Base-by-base conservation (phyloP, 2,888 invertebrate genomes). In the Epinotia nisella region DNA sequence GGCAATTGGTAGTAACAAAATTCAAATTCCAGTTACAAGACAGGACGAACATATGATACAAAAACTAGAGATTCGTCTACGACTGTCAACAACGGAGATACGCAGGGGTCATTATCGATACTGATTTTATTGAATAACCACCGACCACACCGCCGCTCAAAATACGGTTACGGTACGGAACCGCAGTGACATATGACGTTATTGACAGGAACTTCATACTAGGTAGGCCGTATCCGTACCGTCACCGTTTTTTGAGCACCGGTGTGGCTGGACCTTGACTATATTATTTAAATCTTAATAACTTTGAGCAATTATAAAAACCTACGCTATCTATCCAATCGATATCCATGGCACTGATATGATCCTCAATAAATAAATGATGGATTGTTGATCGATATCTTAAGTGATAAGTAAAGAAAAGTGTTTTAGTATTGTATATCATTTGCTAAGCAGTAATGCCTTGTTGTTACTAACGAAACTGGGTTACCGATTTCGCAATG, bases 241-340 rank as follows among this genome's bases (percentile, higher is more conserved):
- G n/a, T n/a, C n/a, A n/a, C n/a, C n/a, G n/a, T n/a, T n/a, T n/a
- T n/a, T n/a, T n/a, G n/a, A n/a, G n/a, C n/a, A n/a, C n/a, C n/a
- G n/a, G n/a, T n/a, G n/a, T n/a, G n/a, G n/a, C n/a, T n/a, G n/a
- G n/a, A n/a, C n/a, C n/a, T n/a, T n/a, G n/a, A n/a, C 10, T 62
- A 61, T 15, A 59, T 58, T 66, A 21, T 72, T 73, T 77, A n/a
- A n/a, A 71, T 59, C 55, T 59, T 51, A 68, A 65, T 62, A 71
- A 39, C 66, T 41, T 39, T 55, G 53, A 17, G 5, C 29, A 55
- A 21, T 55, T 55, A 41, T 21, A 65, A 55, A 35, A 9, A 35
- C 35, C 9, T 55, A 66, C 11, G 11, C 9, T 65, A 29, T 4
- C 17, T 53, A 17, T 35, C 9, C 10, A 60, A 21, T 24, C 15